Conservation (phyloP, 1,140 invertebrate genomes). For the Tachypleus tridentatus region DNA sequence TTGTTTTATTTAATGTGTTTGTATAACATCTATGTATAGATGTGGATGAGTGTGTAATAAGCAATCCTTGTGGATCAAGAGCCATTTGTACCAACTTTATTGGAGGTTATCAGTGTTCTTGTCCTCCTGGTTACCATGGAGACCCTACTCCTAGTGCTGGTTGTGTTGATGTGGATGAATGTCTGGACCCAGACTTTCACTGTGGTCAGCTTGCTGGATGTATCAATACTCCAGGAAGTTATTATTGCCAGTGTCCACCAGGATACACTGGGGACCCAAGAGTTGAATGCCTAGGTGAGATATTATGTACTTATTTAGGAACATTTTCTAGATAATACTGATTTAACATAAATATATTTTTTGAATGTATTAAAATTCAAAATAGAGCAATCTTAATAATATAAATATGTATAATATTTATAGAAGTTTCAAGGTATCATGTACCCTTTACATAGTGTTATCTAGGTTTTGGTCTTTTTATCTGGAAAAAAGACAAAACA, state of each 20-base stretch:
- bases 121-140: slow-evolving; percentile 26
- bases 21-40: background rate
- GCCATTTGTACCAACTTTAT: slow-evolving; percentile 77
- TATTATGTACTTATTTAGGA: background rate
- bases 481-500: too few relatives aligned
- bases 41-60: background rate
- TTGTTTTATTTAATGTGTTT: too few relatives aligned
- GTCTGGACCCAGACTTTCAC: slow-evolving; percentile 36
- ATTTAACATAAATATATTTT: too few relatives aligned
- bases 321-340: too few relatives aligned
- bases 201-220: slow-evolving; percentile 77
- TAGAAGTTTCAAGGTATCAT: too few relatives aligned
- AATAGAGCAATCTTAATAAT: too few relatives aligned
- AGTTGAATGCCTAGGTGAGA: slow-evolving; percentile 23
- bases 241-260: slow-evolving; percentile 34
- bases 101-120: slow-evolving; percentile 29
- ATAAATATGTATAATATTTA: too few relatives aligned
- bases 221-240: slow-evolving; percentile 62
- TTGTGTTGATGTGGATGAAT: slow-evolving; percentile 41
- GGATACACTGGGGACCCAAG: slow-evolving; percentile 27
- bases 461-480: too few relatives aligned
- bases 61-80: slow-evolving; percentile 76
- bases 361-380: too few relatives aligned
- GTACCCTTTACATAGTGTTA: too few relatives aligned
- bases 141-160: slow-evolving; percentile 26